phyloP scores from a whole-genome alignment of 2,888 invertebrate species.

The Brachypalpus laphriformis region DNA sequence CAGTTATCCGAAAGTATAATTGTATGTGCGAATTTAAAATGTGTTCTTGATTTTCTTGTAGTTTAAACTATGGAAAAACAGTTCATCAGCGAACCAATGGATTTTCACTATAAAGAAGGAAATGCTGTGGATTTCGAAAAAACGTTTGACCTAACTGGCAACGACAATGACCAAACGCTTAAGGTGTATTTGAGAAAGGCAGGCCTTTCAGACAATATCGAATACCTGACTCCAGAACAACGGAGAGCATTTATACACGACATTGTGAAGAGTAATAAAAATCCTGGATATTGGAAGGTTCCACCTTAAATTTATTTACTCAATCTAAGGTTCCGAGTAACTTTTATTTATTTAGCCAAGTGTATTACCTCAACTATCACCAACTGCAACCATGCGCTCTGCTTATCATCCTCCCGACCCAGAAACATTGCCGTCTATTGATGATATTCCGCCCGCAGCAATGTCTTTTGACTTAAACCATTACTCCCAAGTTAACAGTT shows the following conservation, averaged over 20 bases:
- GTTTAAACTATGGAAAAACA: slow-evolving; percentile 76
- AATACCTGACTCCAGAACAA: slow-evolving; percentile 77
- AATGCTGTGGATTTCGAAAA: slow-evolving; percentile 78
- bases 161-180: slow-evolving; percentile 78
- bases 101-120: slow-evolving; percentile 78
- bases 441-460: slow-evolving; percentile 61
- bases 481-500: slow-evolving; percentile 7
- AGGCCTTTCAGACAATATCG: slow-evolving; percentile 77
- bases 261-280: slow-evolving; percentile 79
- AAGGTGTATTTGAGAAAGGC: slow-evolving; percentile 79
- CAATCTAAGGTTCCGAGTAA: neutral
- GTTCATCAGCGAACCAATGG: slow-evolving; percentile 78
- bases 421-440: slow-evolving; percentile 26
- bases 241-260: slow-evolving; percentile 79
- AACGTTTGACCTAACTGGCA: slow-evolving; percentile 80
- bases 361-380: slow-evolving; percentile 27
- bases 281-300: slow-evolving; percentile 80
- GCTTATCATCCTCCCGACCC: neutral
- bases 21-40: too few species aligned
- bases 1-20: too few species aligned
- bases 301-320: too few species aligned
- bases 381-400: neutral
- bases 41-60: neutral
- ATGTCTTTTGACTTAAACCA: slow-evolving; percentile 36
- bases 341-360: slow-evolving; percentile 43